Base-by-base conservation (phyloP, 2,113 vertebrate genomes). In the Etheostoma cragini region DNA sequence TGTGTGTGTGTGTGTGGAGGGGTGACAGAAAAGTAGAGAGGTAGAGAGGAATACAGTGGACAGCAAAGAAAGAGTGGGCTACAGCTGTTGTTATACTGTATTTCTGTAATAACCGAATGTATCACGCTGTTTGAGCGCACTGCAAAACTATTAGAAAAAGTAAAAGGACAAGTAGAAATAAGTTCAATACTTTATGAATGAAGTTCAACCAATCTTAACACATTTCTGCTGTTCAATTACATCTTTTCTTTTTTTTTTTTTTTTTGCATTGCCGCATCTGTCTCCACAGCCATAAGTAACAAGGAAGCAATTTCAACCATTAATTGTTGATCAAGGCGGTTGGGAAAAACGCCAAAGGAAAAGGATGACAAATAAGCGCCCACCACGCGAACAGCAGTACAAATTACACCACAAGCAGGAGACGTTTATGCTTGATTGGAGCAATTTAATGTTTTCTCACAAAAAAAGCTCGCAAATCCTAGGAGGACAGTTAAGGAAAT, bases 401-500 rank as follows among this genome's bases (percentile, higher is more conserved):
- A 95, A 96, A 98, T 96, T 95, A 94, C 89, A 95, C 93, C 94
- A 95, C 89, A 93, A 95, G 93, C 95, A 94, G 92, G 93, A 96
- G 95, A 95, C 91, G 94, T 95, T 94, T 96, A 93, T 95, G 96
- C 96, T 96, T 97, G 97, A 97, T 97, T 96, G 95, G 94, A 96
- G 95, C 96, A 97, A 97, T 98, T 97, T 97, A 96, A 97, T 97
- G 96, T 96, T 98, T 97, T 96, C 94, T 95, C 96, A 84, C 85
- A 88, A 87, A 91, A 91, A 94, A 92, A 78, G 69, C 90, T 82
- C 14, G 63, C 90, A 95, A 93, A 94, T 98, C 97, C 96, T 97
- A 92, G 94, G 97, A 97, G 97, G 97, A 97, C 97, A 97, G 96
- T 98, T 98, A 96, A 97, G 97, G 95, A 98, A 98, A 99, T 96